Evolutionary conservation across 2,888 invertebrate genomes (phyloP), one percentile per base, ranked within the genome.

Genomic region (Oegoconia quadripuncta): DNA sequence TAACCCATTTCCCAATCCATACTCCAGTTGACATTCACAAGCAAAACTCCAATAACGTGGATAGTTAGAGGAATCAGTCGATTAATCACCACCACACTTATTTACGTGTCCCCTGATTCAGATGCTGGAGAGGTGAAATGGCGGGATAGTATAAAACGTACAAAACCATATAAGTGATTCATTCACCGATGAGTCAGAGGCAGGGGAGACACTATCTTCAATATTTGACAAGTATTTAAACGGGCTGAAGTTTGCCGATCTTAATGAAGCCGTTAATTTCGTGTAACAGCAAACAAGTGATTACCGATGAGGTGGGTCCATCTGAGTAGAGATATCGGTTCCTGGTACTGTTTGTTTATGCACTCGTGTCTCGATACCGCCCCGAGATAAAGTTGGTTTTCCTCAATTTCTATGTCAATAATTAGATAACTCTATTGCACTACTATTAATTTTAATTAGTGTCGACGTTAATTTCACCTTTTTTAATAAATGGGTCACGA

Each of bases 281-380:
- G 56, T 62, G 50, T 6, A 55, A n/a, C 43, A 41, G 50, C 57
- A 79, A 81, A 80, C 71, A 78, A 73, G 56, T 70, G 56, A 74
- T 81, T 77, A 79, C 68, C 47, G 58, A 44, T 53, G 40, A 46
- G 46, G 46, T 50, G 50, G 42, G 42, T 39, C 36, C 3, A 13
- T 5, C 2, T 27, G 3, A 27, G 13, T n/a, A 12, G 5, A 37
- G 37, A 58, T 64, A 65, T 62, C 55, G 50, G 37, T 67, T 54
- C 52, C 38, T 32, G 41, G 50, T 59, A 61, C 39, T 38, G 45
- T 59, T 50, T 59, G 45, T 51, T 50, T 47, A 41, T 41, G 23
- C 34, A 34, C 13, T 32, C 40, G 35, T 44, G 17, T 35, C 37
- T 45, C 22, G 34, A 41, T 31, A 42, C 39, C 15, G 25, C 29